A percentile compares a stretch with the other conserved stretches of the same genome.
These are phyloP conservation scores for Nemopilema nomurai DNA, from an alignment of 30 jellyfish, hydroid and myxozoan species.

Conservation along the genomic window DNA sequence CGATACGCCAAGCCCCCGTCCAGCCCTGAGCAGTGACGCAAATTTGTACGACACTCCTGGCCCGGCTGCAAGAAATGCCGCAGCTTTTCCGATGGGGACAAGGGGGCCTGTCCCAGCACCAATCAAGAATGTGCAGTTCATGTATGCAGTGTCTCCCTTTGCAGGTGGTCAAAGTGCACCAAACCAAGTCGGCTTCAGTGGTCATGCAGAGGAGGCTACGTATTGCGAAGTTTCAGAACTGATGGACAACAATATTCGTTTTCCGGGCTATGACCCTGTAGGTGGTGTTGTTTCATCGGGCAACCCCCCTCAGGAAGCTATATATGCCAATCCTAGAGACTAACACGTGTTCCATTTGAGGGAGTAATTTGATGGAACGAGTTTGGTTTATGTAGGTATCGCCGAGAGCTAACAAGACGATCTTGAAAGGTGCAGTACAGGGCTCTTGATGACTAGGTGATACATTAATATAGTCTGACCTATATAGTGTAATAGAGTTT, in stretches of 20 bases:
- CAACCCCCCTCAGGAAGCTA: not conserved
- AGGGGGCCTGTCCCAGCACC: constrained; percentile 11
- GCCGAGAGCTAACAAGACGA: not conserved
- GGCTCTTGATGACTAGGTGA: too few species aligned
- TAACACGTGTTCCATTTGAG: not conserved
- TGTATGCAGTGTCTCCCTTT: constrained; percentile 67
- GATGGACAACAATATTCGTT: constrained; percentile 1
- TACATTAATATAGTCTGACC: too few species aligned
- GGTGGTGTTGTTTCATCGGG: constrained; percentile 31
- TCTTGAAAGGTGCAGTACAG: too few species aligned
- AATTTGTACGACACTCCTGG: constrained; percentile 54
- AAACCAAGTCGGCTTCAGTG: constrained; percentile 16
- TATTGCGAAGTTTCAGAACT: constrained; percentile 54
- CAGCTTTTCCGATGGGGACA: not conserved
- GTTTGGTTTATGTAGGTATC: not conserved
- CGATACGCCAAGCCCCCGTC: constrained; percentile 16
- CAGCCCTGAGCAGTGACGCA: constrained; percentile 1
- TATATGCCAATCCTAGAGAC: constrained; percentile 52
- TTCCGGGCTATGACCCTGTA: constrained; percentile 54
- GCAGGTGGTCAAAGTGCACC: constrained; percentile 46
- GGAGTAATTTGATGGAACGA: too few species aligned
- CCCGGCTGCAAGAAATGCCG: constrained; percentile 1
- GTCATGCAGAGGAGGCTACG: constrained; percentile 27
- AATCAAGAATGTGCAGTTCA: constrained; percentile 36
- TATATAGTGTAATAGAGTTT: too few species aligned